A percentile compares a stretch with the other conserved stretches of the same genome.
Conservation (phyloP, 2,888 invertebrate genomes). For the Tortricodes alternella region DNA sequence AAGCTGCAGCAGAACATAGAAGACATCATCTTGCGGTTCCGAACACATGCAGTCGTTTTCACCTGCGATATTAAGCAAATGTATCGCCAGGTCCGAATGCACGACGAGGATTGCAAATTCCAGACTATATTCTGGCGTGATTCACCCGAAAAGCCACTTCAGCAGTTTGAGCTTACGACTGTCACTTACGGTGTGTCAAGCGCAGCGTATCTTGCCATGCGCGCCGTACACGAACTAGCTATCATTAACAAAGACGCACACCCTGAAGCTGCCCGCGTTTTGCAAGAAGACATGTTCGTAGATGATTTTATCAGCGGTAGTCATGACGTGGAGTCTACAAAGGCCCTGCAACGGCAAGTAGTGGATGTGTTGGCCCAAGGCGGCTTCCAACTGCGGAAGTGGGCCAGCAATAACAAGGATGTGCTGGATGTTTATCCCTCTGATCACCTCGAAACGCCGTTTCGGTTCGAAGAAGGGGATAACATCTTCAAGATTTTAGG, state of each 20-base stretch:
- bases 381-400: conserved; percentile 12
- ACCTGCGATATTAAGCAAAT: conserved; percentile 39
- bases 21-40: conserved; percentile 35
- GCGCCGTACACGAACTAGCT: conserved; percentile 22
- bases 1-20: conserved; percentile 35
- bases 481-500: conserved; percentile 19
- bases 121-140: conserved; percentile 38
- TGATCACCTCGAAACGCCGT: conserved; percentile 16
- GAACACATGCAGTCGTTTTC: conserved; percentile 34
- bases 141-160: conserved; percentile 31
- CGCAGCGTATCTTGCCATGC: conserved; percentile 28
- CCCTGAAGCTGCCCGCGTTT: conserved; percentile 18
- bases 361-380: conserved; percentile 10
- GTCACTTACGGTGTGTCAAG: conserved; percentile 37
- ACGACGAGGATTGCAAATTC: conserved; percentile 31
- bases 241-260: background rate
- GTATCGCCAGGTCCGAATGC: conserved; percentile 35
- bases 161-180: conserved; percentile 33
- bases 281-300: conserved; percentile 23
- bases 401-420: conserved; percentile 5
- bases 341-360: background rate
- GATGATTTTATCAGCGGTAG: conserved; percentile 26
- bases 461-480: conserved; percentile 23
- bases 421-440: background rate
- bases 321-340: background rate